Evolutionary conservation across 2,113 vertebrate genomes (phyloP), one percentile per base, ranked within the genome.

Genomic region (Lophura nycthemera): DNA sequence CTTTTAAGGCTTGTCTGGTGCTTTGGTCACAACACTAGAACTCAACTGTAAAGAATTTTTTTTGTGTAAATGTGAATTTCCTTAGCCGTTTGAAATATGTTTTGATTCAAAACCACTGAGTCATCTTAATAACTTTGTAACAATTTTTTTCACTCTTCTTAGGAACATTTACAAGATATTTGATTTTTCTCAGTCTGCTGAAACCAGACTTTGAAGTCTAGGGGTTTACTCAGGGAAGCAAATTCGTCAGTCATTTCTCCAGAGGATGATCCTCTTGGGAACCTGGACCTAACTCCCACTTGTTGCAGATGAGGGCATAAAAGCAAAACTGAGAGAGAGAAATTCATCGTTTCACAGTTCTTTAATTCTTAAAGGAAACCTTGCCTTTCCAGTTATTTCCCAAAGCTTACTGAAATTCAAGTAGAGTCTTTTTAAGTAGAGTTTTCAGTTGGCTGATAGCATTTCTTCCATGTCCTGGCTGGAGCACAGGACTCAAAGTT

Each of bases 381-480:
- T 71, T 8, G 79, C 34, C 10, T 6, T 27, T 82, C 27, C 34
- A 87, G 7, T 21, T 0, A 0, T 8, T 66, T 92, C 12, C 17
- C 5, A 2, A 87, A 11, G 24, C 15, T 54, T 40, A 59, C 2
- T 63, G 56, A 85, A 93, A 80, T 64, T 70, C 56, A 78, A 84
- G 36, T 5, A 38, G 38, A 38, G 38, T 84, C 6, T 65, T 78
- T 57, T 4, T 43, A 83, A 74, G n/a, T 32, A 73, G 10, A 59
- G 14, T 78, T 32, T 86, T 75, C 7, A 14, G 1, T 50, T 78
- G 61, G 38, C 61, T 61, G 20, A 24, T n/a, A 27, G 29, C 48
- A 59, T 16, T 2, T 10, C 5, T 59, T 22, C 47, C 40, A 4
- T 67, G 72, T 20, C 1, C 0, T 38, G 11, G 32, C 22, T 0